These are phyloP conservation scores for Drosophila nigromelanica DNA, from an alignment of 1,140 invertebrate species.

Conservation along the genomic window DNA sequence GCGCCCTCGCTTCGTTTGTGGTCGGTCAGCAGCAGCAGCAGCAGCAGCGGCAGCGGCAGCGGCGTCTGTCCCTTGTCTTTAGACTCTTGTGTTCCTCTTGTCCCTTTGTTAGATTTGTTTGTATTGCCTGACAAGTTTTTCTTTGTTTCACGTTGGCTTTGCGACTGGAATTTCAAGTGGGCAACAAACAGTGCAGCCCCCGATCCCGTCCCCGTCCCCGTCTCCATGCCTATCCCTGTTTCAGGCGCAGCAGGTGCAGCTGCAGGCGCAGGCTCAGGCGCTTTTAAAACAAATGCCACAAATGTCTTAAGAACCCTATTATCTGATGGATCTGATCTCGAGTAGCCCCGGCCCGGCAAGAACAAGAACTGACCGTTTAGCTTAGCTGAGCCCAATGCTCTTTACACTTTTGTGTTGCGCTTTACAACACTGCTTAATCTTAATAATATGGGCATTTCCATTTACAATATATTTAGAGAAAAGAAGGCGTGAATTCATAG, in stretches of 20 bases:
- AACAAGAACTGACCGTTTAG: background rate
- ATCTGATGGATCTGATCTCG: conserved; percentile 31
- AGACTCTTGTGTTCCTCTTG: conserved; percentile 14
- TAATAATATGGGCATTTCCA: too few relatives aligned
- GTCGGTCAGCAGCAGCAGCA: conserved; percentile 6
- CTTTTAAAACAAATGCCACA: conserved; percentile 71
- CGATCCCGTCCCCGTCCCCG: background rate
- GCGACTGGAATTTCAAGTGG: conserved; percentile 73
- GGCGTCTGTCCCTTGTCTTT: conserved; percentile 14
- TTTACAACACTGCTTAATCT: background rate
- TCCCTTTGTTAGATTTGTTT: conserved; percentile 72
- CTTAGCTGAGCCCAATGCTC: background rate
- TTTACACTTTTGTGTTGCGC: background rate
- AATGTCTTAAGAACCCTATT: conserved; percentile 41
- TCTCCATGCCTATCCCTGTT: background rate
- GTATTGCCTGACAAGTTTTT: conserved; percentile 59
- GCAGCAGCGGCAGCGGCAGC: background rate
- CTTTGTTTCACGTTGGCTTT: conserved; percentile 53
- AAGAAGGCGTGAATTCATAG: too few relatives aligned
- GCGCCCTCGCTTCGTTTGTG: conserved; percentile 57
- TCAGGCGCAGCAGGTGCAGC: conserved; percentile 61
- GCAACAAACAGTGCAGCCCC: conserved; percentile 7
- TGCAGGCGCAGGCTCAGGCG: conserved; percentile 60
- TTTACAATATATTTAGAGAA: too few relatives aligned
- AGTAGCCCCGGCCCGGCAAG: conserved; percentile 15